phyloP scores from a whole-genome alignment of 2,888 invertebrate species.

The Hoplodrina ambigua region DNA sequence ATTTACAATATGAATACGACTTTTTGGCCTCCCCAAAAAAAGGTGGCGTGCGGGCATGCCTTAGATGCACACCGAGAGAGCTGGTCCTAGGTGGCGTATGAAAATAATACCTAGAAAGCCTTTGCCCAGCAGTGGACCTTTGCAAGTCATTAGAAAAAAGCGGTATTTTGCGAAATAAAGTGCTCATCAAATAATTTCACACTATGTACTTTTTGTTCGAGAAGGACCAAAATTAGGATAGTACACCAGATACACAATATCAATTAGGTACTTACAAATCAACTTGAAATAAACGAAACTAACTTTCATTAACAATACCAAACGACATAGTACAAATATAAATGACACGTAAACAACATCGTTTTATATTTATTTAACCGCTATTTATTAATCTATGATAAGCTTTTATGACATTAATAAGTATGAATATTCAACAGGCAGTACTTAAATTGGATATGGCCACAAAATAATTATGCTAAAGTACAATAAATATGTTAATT shows the following conservation, averaged over 20 bases:
- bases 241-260: neutral
- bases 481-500: slow-evolving; percentile 80
- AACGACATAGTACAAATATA: slow-evolving; percentile 32
- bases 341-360: slow-evolving; percentile 43
- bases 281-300: slow-evolving; percentile 2
- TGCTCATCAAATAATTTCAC: too few species aligned
- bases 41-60: too few species aligned
- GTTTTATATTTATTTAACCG: slow-evolving; percentile 50
- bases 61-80: too few species aligned
- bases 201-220: too few species aligned
- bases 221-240: neutral
- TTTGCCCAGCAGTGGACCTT: too few species aligned
- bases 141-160: too few species aligned
- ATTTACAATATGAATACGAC: neutral
- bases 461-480: slow-evolving; percentile 71
- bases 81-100: too few species aligned
- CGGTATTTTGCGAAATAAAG: too few species aligned
- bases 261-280: neutral
- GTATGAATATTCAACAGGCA: slow-evolving; percentile 66
- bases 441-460: slow-evolving; percentile 64
- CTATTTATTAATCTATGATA: slow-evolving; percentile 50
- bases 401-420: slow-evolving; percentile 48
- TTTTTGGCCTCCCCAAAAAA: too few species aligned
- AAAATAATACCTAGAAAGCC: too few species aligned
- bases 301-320: slow-evolving; percentile 23